Percentiles rank a stretch among this genome's conserved stretches.
Conservation (phyloP, 2,888 invertebrate genomes). For the Himalopsyche japonica region DNA sequence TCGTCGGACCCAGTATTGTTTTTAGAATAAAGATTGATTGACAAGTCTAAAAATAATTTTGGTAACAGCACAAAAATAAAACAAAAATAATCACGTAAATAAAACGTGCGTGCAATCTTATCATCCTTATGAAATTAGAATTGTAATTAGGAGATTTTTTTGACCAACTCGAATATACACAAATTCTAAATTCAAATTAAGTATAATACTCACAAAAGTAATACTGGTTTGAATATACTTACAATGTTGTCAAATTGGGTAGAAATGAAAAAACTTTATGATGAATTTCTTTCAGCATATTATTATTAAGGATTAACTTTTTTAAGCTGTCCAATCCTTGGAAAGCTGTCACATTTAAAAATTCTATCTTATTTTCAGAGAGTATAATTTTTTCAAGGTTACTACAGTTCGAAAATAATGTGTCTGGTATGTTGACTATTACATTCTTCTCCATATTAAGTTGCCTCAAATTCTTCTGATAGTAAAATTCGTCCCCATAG, state of each 20-base stretch:
- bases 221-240: constrained; percentile 48
- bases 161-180: no score
- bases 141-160: no score
- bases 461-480: constrained; percentile 61
- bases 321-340: constrained; percentile 67
- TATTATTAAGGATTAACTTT: constrained; percentile 71
- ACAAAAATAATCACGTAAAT: no score
- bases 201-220: no score
- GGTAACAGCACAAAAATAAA: no score
- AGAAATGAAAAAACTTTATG: constrained; percentile 66
- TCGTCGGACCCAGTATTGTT: no score
- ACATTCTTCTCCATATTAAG: constrained; percentile 72
- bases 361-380: constrained; percentile 69
- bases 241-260: constrained; percentile 72
- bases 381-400: constrained; percentile 69
- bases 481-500: constrained; percentile 59
- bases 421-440: constrained; percentile 60
- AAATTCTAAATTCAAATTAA: no score
- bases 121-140: no score
- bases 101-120: no score
- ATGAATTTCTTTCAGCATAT: constrained; percentile 67
- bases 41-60: no score
- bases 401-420: constrained; percentile 60
- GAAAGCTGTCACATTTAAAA: constrained; percentile 64
- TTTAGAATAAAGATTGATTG: no score